Percentiles rank a stretch among this genome's conserved stretches.
Conservation (phyloP, 2,888 invertebrate species). For the Ectemnius lituratus region DNA sequence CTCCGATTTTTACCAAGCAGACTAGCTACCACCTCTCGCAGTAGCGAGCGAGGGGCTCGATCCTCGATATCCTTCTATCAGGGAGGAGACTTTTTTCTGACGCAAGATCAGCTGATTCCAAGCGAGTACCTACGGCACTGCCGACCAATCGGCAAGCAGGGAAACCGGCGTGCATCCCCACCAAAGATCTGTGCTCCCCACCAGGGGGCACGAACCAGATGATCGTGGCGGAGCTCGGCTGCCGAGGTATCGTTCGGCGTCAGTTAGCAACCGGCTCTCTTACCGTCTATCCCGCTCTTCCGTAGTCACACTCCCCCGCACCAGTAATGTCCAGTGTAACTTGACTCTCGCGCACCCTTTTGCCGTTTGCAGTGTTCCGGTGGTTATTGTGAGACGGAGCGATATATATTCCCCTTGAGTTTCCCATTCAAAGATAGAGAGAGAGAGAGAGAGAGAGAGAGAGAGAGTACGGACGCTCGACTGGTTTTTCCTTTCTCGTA, state of each 20-base stretch:
- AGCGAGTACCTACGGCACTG: conserved; percentile 46
- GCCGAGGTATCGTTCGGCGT: conserved; percentile 53
- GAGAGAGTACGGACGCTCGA: not conserved
- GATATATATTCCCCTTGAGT: not conserved
- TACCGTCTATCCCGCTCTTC: conserved; percentile 51
- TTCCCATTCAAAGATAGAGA: too few relatives aligned
- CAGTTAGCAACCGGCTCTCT: conserved; percentile 77
- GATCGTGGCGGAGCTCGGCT: conserved; percentile 62
- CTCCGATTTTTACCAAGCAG: too few relatives aligned
- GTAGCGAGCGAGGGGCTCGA: not conserved
- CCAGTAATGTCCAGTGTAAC: conserved; percentile 66
- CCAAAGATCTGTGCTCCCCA: conserved; percentile 26
- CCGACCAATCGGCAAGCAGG: conserved; percentile 57
- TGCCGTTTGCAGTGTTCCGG: conserved; percentile 35
- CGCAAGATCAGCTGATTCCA: not conserved
- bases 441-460: too few relatives aligned
- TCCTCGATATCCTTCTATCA: not conserved
- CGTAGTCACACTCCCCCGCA: conserved; percentile 25
- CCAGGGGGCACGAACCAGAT: conserved; percentile 65
- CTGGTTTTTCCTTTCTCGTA: not conserved
- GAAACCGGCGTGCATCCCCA: conserved; percentile 52
- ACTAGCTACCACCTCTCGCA: not conserved
- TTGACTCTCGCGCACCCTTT: conserved; percentile 52
- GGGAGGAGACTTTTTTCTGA: not conserved
- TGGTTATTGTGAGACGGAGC: conserved; percentile 36